Evolutionary conservation across 2,797 vertebrate species (phyloP), one percentile per base, ranked within the genome.

Genomic region (Oreonectes daqikongensis): DNA sequence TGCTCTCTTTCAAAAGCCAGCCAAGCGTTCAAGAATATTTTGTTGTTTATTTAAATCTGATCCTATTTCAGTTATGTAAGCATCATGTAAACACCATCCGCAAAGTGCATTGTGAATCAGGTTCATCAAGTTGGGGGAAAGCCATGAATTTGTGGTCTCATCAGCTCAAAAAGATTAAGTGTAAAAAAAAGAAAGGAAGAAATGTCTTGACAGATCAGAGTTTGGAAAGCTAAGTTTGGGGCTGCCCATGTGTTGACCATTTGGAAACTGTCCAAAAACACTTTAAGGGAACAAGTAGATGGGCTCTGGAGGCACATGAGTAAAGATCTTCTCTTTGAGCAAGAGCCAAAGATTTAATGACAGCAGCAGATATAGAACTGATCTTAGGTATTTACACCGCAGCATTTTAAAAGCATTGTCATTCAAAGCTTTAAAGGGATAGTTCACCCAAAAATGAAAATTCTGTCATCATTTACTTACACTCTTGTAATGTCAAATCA

Each of bases 161-260:
- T 50, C 48, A 15, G 22, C 12, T 57, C 14, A 11, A 53, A 53
- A 22, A 11, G 2, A 22, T 22, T 0, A 1, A 12, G 5, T 4
- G 7, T 9, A 52, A 2, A 20, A 22, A 52, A 22, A 22, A 22
- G 20, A 22, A 12, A 53, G n/a, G 2, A 2, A 22, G 46, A 48
- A 48, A 5, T 48, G 50, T n/a, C 50, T 53, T 53, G 2, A 20
- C 50, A 22, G 94, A 15, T 44, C 93, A 70, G 35, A 84, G 90
- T 87, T 83, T 74, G 89, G 93, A 94, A 96, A 95, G 94, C 92
- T 93, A n/a, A n/a, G n/a, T n/a, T n/a, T n/a, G n/a, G n/a, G n/a
- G n/a, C n/a, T n/a, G n/a, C n/a, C n/a, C n/a, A n/a, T 88, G 89
- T 86, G 86, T 85, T 88, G 69, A 75, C 79, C 88, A 85, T 87